A percentile compares a stretch with the other conserved stretches of the same genome.
Evolutionary conservation across 2,113 vertebrate species (phyloP).

Genomic region (Leucopsar rothschildi): DNA sequence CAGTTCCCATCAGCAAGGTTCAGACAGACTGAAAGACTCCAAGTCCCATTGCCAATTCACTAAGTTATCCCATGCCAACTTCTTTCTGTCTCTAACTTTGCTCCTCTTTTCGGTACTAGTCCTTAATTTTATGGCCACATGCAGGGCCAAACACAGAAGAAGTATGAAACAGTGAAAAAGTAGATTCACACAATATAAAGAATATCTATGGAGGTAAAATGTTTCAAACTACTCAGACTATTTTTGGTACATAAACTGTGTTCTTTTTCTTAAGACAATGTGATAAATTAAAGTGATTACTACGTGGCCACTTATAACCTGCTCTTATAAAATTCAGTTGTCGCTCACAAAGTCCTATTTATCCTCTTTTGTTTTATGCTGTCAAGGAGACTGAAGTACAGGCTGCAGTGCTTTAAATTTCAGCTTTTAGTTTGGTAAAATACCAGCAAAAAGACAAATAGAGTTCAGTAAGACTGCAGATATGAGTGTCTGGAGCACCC

Average conservation of each 20-base stretch:
- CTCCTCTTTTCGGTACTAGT: background rate
- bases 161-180: background rate
- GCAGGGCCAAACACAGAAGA: background rate
- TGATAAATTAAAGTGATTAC: background rate
- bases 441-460: background rate
- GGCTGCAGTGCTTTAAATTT: background rate
- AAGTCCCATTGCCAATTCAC: background rate
- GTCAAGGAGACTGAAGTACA: background rate
- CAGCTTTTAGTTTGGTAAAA: background rate
- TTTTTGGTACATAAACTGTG: background rate
- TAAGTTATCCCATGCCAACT: background rate
- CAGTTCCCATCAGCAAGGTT: background rate
- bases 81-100: background rate
- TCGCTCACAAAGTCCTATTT: background rate
- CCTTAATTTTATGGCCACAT: background rate
- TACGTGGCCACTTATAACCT: background rate
- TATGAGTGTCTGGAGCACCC: background rate
- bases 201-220: background rate
- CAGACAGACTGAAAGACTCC: background rate
- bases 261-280: background rate
- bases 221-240: background rate
- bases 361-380: background rate
- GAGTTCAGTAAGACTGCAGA: slow-evolving; percentile 28
- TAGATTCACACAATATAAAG: background rate
- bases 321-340: background rate